Evolutionary conservation across 2,113 vertebrate genomes (phyloP).

Genomic region (Carollia perspicillata): DNA sequence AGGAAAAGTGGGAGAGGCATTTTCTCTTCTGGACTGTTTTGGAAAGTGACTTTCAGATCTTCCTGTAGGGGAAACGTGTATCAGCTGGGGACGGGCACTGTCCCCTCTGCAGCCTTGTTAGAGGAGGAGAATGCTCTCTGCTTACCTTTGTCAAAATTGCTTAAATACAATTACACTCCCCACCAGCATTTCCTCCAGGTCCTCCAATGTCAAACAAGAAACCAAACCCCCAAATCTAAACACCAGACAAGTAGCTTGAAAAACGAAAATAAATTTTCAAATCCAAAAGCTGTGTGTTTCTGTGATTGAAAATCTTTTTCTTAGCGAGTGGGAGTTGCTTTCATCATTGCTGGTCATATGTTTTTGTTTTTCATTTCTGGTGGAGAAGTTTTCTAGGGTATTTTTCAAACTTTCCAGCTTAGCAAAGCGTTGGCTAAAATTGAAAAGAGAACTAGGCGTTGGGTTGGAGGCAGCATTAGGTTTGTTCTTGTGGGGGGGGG

Average conservation of each 20-base stretch:
- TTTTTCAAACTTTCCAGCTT: conserved; percentile 88
- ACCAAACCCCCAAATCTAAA: conserved; percentile 65
- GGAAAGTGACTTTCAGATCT: not conserved
- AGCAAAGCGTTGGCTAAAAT: conserved; percentile 84
- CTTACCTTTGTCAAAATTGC: conserved; percentile 52
- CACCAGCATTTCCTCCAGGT: not conserved
- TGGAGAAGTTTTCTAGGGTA: conserved; percentile 85
- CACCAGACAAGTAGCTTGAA: conserved; percentile 67
- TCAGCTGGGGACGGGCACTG: not conserved
- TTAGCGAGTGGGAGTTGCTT: conserved; percentile 75
- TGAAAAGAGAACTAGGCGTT: conserved; percentile 89
- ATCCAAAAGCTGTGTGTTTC: conserved; percentile 65
- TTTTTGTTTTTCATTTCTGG: conserved; percentile 81
- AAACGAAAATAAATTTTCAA: conserved; percentile 69
- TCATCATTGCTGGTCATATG: conserved; percentile 78
- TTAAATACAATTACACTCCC: not conserved
- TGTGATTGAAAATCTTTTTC: conserved; percentile 72
- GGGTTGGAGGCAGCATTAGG: conserved; percentile 84
- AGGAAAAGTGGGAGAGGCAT: not conserved
- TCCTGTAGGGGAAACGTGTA: not conserved
- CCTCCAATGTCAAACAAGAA: conserved; percentile 67
- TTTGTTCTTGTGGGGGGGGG: conserved; percentile 78
- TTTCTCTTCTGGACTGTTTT: not conserved
- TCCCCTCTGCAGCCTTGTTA: not conserved
- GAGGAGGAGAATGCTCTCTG: not conserved